A percentile compares a stretch with the other conserved stretches of the same genome.
Evolutionary conservation across 2,888 invertebrate genomes (phyloP).

Genomic region (Patella ulyssiponensis): DNA sequence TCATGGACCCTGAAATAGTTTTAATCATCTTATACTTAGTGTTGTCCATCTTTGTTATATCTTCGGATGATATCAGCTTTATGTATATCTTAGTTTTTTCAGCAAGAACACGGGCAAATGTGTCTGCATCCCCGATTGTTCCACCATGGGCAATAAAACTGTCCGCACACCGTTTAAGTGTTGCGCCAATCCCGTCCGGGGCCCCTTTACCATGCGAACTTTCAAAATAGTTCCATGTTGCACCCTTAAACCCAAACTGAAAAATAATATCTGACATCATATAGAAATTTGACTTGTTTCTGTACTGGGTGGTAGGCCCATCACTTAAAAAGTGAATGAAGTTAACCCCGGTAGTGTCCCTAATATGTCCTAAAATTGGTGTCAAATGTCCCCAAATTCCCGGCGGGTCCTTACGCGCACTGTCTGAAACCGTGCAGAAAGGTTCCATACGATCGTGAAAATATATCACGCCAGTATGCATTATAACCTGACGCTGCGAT

Average conservation of each 20-base stretch:
- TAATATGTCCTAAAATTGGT: neutral
- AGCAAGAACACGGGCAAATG: neutral
- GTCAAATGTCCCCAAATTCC: neutral
- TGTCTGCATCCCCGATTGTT: neutral
- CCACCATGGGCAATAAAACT: neutral
- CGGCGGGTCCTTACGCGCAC: neutral
- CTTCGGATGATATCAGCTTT: neutral
- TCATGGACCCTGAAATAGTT: neutral
- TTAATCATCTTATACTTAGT: neutral
- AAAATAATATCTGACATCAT: constrained; percentile 30
- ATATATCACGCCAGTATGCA: neutral
- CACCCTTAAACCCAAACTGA: neutral
- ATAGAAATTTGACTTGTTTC: constrained; percentile 64
- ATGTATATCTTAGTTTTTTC: neutral
- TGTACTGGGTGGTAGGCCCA: neutral
- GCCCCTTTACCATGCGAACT: neutral
- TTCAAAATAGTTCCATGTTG: neutral
- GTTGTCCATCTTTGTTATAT: neutral
- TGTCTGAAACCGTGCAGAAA: neutral
- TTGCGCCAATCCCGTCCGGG: neutral
- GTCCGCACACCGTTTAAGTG: neutral
- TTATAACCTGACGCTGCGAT: neutral
- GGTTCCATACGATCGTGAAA: neutral
- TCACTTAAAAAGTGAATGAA: neutral
- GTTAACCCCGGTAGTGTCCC: neutral